Percentiles rank a stretch among this genome's conserved stretches.
Evolutionary conservation across 2,797 vertebrate species (phyloP).

Genomic region (Distichodus sexfasciatus): DNA sequence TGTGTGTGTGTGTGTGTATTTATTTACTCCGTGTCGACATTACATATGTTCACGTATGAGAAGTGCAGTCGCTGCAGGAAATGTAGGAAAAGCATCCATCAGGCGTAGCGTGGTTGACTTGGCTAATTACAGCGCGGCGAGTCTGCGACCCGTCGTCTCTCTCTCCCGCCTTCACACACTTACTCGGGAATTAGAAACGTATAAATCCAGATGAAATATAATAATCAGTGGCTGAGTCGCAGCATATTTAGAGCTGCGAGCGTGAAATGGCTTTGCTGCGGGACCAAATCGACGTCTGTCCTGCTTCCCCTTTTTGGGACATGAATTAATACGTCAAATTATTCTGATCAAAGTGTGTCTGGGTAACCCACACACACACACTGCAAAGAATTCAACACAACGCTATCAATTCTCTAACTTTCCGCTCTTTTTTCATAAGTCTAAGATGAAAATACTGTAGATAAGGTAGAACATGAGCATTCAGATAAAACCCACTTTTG

Average conservation of each 20-base stretch:
- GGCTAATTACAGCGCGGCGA: neutral
- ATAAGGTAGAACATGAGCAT: too few species aligned
- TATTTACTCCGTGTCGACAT: too few species aligned
- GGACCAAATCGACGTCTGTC: slow-evolving; percentile 19
- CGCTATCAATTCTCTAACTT: too few species aligned
- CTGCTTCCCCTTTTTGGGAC: slow-evolving; percentile 4
- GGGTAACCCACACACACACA: slow-evolving; percentile 22
- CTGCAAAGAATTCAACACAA: too few species aligned
- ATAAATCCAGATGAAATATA: slow-evolving; percentile 37
- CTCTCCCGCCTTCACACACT: neutral
- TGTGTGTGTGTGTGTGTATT: too few species aligned
- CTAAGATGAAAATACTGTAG: too few species aligned
- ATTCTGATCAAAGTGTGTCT: slow-evolving; percentile 53
- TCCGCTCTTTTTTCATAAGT: too few species aligned
- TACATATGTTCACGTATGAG: slow-evolving; percentile 32
- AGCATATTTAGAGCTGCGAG: slow-evolving; percentile 38
- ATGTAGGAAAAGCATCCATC: neutral
- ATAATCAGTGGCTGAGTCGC: slow-evolving; percentile 44
- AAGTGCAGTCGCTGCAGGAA: too few species aligned
- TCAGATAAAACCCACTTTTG: too few species aligned
- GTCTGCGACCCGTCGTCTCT: neutral
- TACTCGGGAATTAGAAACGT: slow-evolving; percentile 26
- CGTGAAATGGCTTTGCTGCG: slow-evolving; percentile 42
- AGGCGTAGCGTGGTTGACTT: neutral
- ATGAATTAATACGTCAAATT: slow-evolving; percentile 45